Evolutionary conservation across 2,113 vertebrate genomes (phyloP).

Genomic region (Pterophyllum scalare): DNA sequence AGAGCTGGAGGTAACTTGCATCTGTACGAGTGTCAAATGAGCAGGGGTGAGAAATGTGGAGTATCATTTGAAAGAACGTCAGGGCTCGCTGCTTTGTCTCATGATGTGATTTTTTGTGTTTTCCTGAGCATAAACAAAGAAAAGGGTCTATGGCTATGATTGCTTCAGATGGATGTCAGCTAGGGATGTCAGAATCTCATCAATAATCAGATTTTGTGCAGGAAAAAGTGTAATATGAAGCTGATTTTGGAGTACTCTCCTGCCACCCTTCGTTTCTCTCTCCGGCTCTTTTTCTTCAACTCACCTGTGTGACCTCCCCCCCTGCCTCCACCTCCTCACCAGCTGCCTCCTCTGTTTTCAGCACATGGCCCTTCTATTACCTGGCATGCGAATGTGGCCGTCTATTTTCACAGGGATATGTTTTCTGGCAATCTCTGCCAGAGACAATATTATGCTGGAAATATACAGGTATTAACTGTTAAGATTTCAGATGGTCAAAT

Average conservation of each 20-base stretch:
- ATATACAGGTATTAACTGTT: slow-evolving; percentile 79
- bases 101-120: not conserved
- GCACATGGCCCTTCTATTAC: slow-evolving; percentile 62
- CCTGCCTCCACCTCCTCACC: not conserved
- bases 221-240: not conserved
- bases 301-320: slow-evolving; percentile 25
- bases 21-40: not conserved
- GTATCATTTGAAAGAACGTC: accelerated
- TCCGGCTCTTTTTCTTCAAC: not conserved
- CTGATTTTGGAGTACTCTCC: not conserved
- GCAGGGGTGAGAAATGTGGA: not conserved
- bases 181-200: not conserved
- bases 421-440: slow-evolving; percentile 75
- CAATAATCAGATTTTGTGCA: not conserved
- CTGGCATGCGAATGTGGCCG: slow-evolving; percentile 50
- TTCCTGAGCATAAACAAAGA: not conserved
- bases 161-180: not conserved
- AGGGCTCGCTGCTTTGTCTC: not conserved
- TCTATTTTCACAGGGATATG: slow-evolving; percentile 76
- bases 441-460: slow-evolving; percentile 81
- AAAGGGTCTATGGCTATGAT: not conserved
- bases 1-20: accelerated
- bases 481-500: slow-evolving; percentile 78
- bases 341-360: not conserved
- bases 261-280: too few relatives aligned